A percentile compares a stretch with the other conserved stretches of the same genome.
These are phyloP conservation scores for Drosophila pseudotakahashii DNA, from an alignment of 2,888 invertebrate genomes.

Conservation along the genomic window DNA sequence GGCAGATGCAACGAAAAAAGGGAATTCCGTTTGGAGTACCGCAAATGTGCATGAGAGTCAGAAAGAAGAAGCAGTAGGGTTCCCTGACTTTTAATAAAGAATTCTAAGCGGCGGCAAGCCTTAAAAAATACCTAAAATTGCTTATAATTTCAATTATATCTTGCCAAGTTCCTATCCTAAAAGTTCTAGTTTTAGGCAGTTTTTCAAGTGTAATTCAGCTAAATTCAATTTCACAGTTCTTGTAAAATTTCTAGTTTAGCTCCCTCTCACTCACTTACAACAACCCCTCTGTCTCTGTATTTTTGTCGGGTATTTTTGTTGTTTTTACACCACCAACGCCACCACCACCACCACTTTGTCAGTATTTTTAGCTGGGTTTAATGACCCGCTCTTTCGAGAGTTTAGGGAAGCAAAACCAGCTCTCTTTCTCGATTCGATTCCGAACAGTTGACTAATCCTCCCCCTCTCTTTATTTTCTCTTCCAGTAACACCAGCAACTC, in stretches of 20 bases:
- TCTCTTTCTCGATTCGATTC: constrained; percentile 4
- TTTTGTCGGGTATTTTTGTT: constrained; percentile 31
- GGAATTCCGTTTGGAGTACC: constrained; percentile 71
- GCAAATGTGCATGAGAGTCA: constrained; percentile 41
- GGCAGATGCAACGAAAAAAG: constrained; percentile 46
- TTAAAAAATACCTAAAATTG: background rate
- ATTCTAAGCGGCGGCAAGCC: background rate
- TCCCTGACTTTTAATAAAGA: constrained; percentile 8
- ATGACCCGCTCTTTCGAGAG: constrained; percentile 59
- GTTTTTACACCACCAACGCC: constrained; percentile 34
- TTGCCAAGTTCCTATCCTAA: background rate
- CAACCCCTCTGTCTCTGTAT: constrained; percentile 53
- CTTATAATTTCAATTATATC: background rate
- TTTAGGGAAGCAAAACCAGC: constrained; percentile 48
- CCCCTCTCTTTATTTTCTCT: constrained; percentile 36
- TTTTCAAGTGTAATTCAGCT: too few species aligned
- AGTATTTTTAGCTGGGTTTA: constrained; percentile 74
- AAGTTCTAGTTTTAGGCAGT: background rate
- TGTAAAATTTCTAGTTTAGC: background rate
- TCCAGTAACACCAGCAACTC: constrained; percentile 38
- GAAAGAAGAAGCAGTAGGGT: constrained; percentile 5
- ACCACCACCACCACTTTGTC: constrained; percentile 40
- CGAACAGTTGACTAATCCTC: constrained; percentile 63
- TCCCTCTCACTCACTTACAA: constrained; percentile 32
- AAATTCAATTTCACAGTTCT: constrained; percentile 1